phyloP scores from a whole-genome alignment of 2,113 vertebrate species.

The Hippolais icterina region DNA sequence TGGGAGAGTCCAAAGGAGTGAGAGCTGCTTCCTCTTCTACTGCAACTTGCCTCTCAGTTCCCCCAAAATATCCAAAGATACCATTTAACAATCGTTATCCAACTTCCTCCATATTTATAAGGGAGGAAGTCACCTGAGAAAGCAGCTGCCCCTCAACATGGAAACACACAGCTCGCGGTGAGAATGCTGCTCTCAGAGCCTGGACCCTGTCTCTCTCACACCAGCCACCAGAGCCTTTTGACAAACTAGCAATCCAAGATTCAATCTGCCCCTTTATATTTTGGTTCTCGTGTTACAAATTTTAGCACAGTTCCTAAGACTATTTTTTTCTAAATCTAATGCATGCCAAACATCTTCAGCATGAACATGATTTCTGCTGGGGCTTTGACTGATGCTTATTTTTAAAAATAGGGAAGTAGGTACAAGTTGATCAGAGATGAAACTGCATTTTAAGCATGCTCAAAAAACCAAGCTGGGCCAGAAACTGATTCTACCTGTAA shows the following conservation, averaged over 20 bases:
- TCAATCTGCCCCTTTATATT: background rate
- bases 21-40: background rate
- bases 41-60: background rate
- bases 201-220: background rate
- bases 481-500: background rate
- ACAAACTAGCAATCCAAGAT: background rate
- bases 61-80: background rate
- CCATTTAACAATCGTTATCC: background rate
- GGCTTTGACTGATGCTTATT: background rate
- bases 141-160: background rate
- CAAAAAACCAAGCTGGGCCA: background rate
- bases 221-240: background rate
- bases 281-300: background rate
- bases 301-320: background rate
- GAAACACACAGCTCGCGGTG: accelerated
- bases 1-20: background rate
- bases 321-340: background rate
- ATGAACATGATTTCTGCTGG: background rate
- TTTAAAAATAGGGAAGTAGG: slow-evolving; percentile 48
- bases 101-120: background rate
- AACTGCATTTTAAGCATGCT: background rate
- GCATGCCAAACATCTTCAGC: background rate
- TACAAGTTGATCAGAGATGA: background rate
- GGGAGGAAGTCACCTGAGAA: background rate
- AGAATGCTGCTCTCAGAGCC: background rate